Base-by-base conservation (phyloP, 1,140 invertebrate species). In the Drusus annulatus region DNA sequence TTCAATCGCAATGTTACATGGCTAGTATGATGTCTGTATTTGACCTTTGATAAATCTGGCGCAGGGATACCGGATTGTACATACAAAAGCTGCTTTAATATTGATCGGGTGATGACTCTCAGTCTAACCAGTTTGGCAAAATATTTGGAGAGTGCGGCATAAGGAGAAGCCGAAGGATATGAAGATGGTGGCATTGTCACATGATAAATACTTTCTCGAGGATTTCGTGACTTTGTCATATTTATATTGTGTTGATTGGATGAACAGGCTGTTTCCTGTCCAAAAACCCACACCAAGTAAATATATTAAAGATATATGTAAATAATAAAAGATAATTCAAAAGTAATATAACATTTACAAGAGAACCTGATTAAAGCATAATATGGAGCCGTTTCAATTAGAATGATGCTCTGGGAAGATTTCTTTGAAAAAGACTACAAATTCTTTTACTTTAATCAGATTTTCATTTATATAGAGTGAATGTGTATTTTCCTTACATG, bases 11-110 rank as follows among this genome's bases (percentile, higher is more conserved):
- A 88, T 82, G 88, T 91, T 82, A 91, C 90, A 82, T 87, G 92
- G 84, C 90, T 91, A 81, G 89, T 90, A 80, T 93, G 92, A 79
- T 90, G 87, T 80, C 88, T 89, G 3, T 89, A 87, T 75, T 89
- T 90, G 51, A 92, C 87, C 19, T 88, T 86, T 15, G 88, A 87
- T 69, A 91, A 84, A 86, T 90, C 88, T 82, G 91, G 89, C 81
- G 91, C 89, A 81, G 87, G 87, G 79, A 92, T 92, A 86, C 93
- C 91, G 6, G 91, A 87, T 19, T 79, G 76, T 10, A 79, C 17
- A 86, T 94, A 94, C 28, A 96, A 88, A 54, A 96, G 88, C 86
- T 93, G 91, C 87, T 95, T 94, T 50, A 96, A 88, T 84, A 96
- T 91, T 85, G 92, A 91, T 65, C 92, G 88, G 5, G 92, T 93